Evolutionary conservation across 1,140 invertebrate genomes (phyloP), one percentile per base, ranked within the genome.

Genomic region (Planococcus citri): DNA sequence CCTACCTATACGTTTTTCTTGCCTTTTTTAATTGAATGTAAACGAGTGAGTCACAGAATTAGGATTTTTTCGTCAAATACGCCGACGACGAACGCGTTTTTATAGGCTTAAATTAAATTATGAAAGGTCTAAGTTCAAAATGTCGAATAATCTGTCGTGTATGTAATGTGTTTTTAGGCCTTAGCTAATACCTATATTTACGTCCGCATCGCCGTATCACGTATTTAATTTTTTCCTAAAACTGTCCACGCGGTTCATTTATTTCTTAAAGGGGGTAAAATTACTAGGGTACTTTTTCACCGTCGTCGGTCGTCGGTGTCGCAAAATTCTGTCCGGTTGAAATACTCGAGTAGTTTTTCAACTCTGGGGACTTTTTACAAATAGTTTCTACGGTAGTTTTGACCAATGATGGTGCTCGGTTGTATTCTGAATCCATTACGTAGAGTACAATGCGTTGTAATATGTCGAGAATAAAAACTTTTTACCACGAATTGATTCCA

Each of bases 171-270:
- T n/a, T n/a, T 20, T 17, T 14, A 14, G 41, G n/a, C n/a, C n/a
- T n/a, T n/a, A n/a, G n/a, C n/a, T n/a, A n/a, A n/a, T n/a, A n/a
- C n/a, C n/a, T n/a, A n/a, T n/a, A n/a, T n/a, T n/a, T n/a, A 20
- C 17, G 41, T 17, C 3, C 41, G 41, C 17, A 14, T 3, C 6
- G 41, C 41, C 2, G 17, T 20, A 20, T 14, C 41, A 51, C 41
- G 41, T 51, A 51, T 51, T 51, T 51, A 51, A 51, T 51, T 51
- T 51, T 51, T 51, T 51, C 17, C 41, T 51, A n/a, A 51, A 33
- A 33, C n/a, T 51, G 41, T 51, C 17, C 2, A 17, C n/a, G 4
- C 41, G 29, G 29, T 33, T 33, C 29, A 33, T 33, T 51, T 51
- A 51, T 9, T 51, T 51, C 17, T 51, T 20, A 37, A 37, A 6